Percentiles rank a stretch among this genome's conserved stretches.
phyloP scores from a whole-genome alignment of 92 coral and sea anemone species.

The Scolanthus callimorphus region DNA sequence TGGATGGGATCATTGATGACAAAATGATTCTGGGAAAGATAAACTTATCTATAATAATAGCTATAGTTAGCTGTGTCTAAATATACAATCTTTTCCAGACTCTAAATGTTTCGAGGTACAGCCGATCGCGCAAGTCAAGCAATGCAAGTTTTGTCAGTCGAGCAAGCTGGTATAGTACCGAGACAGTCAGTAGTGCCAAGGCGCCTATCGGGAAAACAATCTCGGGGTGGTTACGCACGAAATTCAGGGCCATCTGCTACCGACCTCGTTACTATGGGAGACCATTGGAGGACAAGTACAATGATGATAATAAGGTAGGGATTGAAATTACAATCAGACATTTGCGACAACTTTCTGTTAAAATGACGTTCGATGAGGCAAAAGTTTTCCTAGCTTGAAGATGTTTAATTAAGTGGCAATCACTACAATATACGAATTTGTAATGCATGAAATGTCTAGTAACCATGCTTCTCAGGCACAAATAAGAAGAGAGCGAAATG shows the following conservation, averaged over 20 bases:
- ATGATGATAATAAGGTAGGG: constrained; percentile 49
- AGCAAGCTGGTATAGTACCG: constrained; percentile 24
- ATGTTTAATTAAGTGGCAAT: too few relatives aligned
- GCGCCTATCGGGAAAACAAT: constrained; percentile 2
- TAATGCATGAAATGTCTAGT: too few relatives aligned
- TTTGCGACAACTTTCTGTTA: neutral
- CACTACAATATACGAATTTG: too few relatives aligned
- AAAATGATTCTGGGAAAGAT: too few relatives aligned
- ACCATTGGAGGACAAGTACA: constrained; percentile 55
- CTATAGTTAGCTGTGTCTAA: too few relatives aligned
- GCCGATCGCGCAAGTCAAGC: constrained; percentile 24
- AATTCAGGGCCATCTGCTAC: constrained; percentile 5
- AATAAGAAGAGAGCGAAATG: too few relatives aligned
- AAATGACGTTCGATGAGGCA: neutral
- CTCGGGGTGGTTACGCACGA: constrained; percentile 11
- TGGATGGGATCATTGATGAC: too few relatives aligned
- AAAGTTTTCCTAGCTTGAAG: neutral
- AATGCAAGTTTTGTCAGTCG: constrained; percentile 10
- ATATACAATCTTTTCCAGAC: too few relatives aligned
- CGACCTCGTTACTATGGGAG: constrained; percentile 58
- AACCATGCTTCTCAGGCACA: too few relatives aligned
- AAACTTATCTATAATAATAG: too few relatives aligned
- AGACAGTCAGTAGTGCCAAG: neutral
- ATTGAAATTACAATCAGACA: neutral
- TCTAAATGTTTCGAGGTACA: constrained; percentile 6